phyloP scores from a whole-genome alignment of 2,797 vertebrate species.

The Neopelma chrysocephalum region DNA sequence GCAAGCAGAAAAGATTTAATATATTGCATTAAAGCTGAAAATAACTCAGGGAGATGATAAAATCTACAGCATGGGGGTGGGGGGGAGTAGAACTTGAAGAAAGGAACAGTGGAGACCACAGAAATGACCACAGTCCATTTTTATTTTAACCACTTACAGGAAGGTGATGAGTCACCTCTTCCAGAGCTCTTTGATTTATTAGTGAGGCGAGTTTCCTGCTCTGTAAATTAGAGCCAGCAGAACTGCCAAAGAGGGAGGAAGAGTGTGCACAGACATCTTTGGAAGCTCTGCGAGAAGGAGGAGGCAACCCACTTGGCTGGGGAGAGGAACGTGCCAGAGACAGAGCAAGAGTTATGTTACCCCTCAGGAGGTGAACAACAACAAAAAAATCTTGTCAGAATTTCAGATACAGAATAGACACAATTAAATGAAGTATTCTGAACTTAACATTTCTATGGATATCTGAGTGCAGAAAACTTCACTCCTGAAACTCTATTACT shows the following conservation, averaged over 20 bases:
- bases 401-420: not conserved
- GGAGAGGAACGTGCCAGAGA: not conserved
- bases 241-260: not conserved
- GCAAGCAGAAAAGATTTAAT: not conserved
- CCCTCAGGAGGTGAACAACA: not conserved
- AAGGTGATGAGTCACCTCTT: constrained; percentile 41
- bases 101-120: not conserved
- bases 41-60: not conserved
- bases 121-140: constrained; percentile 7
- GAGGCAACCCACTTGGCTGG: not conserved
- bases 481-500: not conserved
- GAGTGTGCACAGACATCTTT: not conserved
- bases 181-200: constrained; percentile 34
- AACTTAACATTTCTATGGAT: not conserved
- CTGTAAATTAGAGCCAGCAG: constrained; percentile 6
- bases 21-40: not conserved
- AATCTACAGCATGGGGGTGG: not conserved
- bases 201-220: constrained; percentile 25
- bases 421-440: not conserved
- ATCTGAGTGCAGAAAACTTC: not conserved
- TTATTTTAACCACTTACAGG: constrained; percentile 31
- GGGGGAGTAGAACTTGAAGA: not conserved
- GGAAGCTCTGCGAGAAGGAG: not conserved
- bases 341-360: not conserved
- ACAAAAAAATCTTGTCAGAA: not conserved